Conservation (phyloP, 2,113 vertebrate species). For the Erpornis zantholeuca region DNA sequence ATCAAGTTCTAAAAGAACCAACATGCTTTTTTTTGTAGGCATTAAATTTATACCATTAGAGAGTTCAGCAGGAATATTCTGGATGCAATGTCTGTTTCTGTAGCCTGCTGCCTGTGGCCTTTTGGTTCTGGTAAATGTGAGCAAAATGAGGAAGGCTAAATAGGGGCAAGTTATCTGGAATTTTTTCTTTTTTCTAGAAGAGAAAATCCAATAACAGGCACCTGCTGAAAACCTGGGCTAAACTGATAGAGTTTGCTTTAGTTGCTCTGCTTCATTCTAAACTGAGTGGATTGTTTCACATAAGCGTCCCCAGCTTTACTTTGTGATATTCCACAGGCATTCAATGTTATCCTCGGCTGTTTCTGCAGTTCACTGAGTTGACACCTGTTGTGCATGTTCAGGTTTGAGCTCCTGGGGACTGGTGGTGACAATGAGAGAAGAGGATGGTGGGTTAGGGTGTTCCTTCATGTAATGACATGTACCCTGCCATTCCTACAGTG, state of each 20-base stretch:
- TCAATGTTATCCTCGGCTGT: not conserved
- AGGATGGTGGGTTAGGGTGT: not conserved
- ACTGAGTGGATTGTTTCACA: not conserved
- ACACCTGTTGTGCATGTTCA: not conserved
- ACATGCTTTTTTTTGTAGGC: not conserved
- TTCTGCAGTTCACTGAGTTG: not conserved
- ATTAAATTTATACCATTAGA: not conserved
- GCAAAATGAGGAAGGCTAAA: not conserved
- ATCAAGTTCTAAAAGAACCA: not conserved
- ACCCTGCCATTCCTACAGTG: not conserved
- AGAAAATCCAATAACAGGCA: not conserved
- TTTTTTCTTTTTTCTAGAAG: not conserved
- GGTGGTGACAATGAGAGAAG: not conserved
- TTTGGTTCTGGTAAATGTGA: not conserved
- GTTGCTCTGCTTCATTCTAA: not conserved
- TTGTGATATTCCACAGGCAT: not conserved
- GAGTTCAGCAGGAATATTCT: not conserved
- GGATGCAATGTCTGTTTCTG: not conserved
- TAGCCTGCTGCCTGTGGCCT: not conserved
- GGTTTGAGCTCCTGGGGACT: not conserved
- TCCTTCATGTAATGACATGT: not conserved
- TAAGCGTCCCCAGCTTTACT: not conserved
- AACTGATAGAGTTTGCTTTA: not conserved
- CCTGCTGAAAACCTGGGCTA: not conserved
- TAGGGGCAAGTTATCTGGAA: not conserved